Conservation (phyloP, 2,888 invertebrate genomes). For the Hartigia nigra region DNA sequence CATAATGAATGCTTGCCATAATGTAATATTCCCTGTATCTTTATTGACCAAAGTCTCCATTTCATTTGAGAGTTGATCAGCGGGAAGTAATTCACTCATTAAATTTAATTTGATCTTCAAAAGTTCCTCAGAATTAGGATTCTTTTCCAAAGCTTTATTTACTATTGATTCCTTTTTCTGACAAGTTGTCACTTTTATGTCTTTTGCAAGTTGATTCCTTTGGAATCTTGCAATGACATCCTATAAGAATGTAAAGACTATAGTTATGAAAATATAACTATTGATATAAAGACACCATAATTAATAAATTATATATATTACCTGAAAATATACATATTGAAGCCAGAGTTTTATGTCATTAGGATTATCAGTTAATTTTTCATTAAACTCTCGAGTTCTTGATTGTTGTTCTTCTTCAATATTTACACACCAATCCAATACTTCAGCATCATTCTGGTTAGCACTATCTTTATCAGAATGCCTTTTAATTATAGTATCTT, state of each 20-base stretch:
- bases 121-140: conserved; percentile 69
- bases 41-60: conserved; percentile 67
- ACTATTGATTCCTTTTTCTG: conserved; percentile 74
- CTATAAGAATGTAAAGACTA: conserved; percentile 24
- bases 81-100: conserved; percentile 69
- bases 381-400: conserved; percentile 70
- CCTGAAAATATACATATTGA: conserved; percentile 72
- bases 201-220: conserved; percentile 39
- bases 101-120: conserved; percentile 67
- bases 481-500: conserved; percentile 51
- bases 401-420: conserved; percentile 68
- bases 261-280: conserved; percentile 1
- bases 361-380: conserved; percentile 67
- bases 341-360: conserved; percentile 71
- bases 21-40: conserved; percentile 61
- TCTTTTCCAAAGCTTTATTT: conserved; percentile 71
- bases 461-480: conserved; percentile 7
- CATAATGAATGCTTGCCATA: conserved; percentile 70
- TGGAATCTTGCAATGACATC: conserved; percentile 38
- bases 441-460: conserved; percentile 7
- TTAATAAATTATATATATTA: conserved; percentile 21
- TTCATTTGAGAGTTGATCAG: conserved; percentile 70
- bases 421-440: conserved; percentile 37
- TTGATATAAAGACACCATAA: background rate
- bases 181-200: conserved; percentile 43